Base-by-base conservation (phyloP, 1,140 invertebrate species). In the Ruditapes philippinarum region DNA sequence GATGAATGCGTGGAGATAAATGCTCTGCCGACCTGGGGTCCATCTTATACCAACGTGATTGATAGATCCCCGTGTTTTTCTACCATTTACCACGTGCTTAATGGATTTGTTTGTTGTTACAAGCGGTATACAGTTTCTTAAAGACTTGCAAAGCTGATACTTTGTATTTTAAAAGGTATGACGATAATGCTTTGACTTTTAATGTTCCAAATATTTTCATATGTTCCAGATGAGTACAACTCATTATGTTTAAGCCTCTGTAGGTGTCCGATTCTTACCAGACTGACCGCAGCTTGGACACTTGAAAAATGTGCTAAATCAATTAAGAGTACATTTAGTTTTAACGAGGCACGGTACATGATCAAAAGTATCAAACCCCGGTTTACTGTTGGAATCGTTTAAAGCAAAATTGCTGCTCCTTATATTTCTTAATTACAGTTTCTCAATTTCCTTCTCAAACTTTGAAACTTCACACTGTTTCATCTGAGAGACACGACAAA, bases 1-100 rank as follows among this genome's bases (percentile, higher is more conserved):
- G 74, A 78, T 78, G 33, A 78, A 78, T 36, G 17, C 5, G 74
- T 54, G 22, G 74, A 78, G 74, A 78, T 51, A 78, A 78, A 78
- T 78, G 74, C 36, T 51, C 14, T 51, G 74, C 22, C 74, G 45
- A 78, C 45, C 74, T 11, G 9, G 7, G 49, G 74, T 78, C 74
- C 74, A 54, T 78, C 45, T 78, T 33, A 33, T 31, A 70, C 65
- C 19, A 31, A 0, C 4, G 11, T 78, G 74, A 78, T 78, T 78
- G 45, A 78, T 78, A 51, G 45, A 19, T 78, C 7, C 45, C 54
- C 74, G 31, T 78, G 49, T 54, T 54, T 78, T 54, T 40, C n/a
- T 17, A 78, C n/a, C 31, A 49, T 51, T 78, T 51, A 78, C 42
- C 42, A n/a, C 40, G 40, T 76, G 40, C 25, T n/a, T 49, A 76